Conservation (phyloP, 2,797 vertebrate genomes). For the Oreochromis mossambicus region DNA sequence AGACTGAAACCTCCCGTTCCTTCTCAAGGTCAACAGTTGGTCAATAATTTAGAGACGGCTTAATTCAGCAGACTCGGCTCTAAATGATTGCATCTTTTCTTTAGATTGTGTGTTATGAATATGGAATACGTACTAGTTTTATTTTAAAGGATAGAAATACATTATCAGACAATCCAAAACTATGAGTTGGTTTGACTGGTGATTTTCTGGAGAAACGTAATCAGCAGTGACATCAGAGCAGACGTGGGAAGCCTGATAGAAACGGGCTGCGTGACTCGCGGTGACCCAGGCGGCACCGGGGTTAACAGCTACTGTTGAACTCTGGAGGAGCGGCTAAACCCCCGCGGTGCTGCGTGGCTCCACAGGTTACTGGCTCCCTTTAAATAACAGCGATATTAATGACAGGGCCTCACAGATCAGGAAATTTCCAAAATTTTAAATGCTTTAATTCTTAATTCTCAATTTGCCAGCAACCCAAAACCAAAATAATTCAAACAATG, state of each 20-base stretch:
- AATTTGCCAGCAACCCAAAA: neutral
- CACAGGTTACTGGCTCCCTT: constrained; percentile 20
- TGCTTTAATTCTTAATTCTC: neutral
- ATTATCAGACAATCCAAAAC: neutral
- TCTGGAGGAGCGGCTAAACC: constrained; percentile 32
- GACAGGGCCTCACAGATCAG: neutral
- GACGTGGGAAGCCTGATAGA: constrained; percentile 29
- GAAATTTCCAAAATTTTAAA: neutral
- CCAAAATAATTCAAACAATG: neutral
- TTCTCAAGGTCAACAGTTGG: constrained; percentile 23
- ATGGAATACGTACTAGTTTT: neutral
- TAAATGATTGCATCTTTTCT: neutral
- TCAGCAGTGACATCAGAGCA: constrained; percentile 62
- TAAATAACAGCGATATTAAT: constrained; percentile 41
- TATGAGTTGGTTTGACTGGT: neutral
- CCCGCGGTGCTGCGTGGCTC: constrained; percentile 40
- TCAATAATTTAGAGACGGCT: neutral
- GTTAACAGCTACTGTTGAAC: constrained; percentile 73
- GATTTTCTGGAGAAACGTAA: constrained; percentile 22
- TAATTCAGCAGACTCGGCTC: neutral
- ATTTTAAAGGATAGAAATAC: neutral
- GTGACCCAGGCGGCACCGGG: constrained; percentile 51
- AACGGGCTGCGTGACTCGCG: constrained; percentile 43
- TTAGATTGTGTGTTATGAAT: neutral
- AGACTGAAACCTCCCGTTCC: neutral